Base-by-base conservation (phyloP, 2,888 invertebrate species). In the Hololepta plana region DNA sequence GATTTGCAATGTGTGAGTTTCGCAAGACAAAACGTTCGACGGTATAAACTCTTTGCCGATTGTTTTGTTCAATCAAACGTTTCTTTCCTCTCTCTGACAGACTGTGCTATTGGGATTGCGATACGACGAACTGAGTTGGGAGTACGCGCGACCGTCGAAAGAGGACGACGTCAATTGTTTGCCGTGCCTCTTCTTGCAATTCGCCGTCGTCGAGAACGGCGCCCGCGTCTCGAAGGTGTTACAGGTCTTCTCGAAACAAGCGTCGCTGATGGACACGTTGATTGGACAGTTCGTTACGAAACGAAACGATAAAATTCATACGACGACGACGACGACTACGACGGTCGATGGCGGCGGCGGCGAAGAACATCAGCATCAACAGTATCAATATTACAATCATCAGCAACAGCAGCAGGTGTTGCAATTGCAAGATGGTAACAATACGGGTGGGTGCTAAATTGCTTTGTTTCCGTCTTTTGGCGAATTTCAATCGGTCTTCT, bases 91-190 rank as follows among this genome's bases (percentile, higher is more conserved):
- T n/a, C n/a, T n/a, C 15, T 35, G 32, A 35, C 51, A 88, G 88
- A 79, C 77, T 33, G 66, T 88, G 23, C 57, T 88, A 19, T 57
- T 90, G 24, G 85, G 88, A 12, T 61, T 91, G 24, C 69, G 77
- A 23, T 91, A 82, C 44, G 82, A 87, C 43, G 84, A 91, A 44
- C 57, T 93, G 36, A 85, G 82, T 9, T 93, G 91, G 88, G 88
- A 90, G 51, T 80, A 80, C 51, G 85, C 85, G 1, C 72, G 85
- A 43, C 79, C 84, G 0, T 80, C 81, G 1, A 77, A 81, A 44
- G 77, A 80, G 44, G 74, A 75, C 42, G 79, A 84, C 47, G 66
- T 69, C 10, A 81, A 90, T 49, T 84, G 87, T 45, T 61, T 88
- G 38, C 90, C 91, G 5, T 91, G 90, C 49, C 64, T 95, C 34